A percentile compares a stretch with the other conserved stretches of the same genome.
These are phyloP conservation scores for Antigone vipio DNA, from an alignment of 2,113 vertebrate genomes.

Conservation along the genomic window DNA sequence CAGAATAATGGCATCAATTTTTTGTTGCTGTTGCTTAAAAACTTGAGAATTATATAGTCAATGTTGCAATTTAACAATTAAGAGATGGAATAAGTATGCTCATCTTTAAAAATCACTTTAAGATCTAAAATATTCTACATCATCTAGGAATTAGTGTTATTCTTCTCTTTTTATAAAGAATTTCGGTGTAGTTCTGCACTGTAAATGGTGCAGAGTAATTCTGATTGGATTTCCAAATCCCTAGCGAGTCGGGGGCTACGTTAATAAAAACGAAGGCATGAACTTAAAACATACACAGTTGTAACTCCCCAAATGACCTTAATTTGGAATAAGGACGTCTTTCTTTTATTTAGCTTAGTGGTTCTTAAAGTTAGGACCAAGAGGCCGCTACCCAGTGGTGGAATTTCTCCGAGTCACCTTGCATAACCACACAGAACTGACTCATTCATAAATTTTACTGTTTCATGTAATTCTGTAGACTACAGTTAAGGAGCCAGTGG, in stretches of 20 bases:
- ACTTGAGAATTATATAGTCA: background rate
- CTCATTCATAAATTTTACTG: slow-evolving; percentile 39
- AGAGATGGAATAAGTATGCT: background rate
- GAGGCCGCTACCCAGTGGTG: background rate
- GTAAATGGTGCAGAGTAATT: background rate
- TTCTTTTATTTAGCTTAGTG: slow-evolving; percentile 24
- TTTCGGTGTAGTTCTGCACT: background rate
- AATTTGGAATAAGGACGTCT: background rate
- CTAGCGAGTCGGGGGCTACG: rapidly evolving
- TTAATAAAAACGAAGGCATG: background rate
- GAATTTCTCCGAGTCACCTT: slow-evolving; percentile 23
- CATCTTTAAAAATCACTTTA: background rate
- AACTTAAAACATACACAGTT: background rate
- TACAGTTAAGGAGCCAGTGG: background rate
- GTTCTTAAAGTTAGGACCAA: background rate
- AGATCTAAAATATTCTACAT: background rate
- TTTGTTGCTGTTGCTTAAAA: background rate
- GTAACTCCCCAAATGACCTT: background rate
- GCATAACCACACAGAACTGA: background rate
- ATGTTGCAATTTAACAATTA: background rate
- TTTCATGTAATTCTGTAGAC: slow-evolving; percentile 15
- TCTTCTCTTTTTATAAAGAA: background rate
- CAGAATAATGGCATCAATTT: background rate
- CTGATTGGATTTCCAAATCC: background rate
- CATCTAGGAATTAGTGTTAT: background rate